phyloP scores from a whole-genome alignment of 1,140 invertebrate genomes.

The Anastrepha ludens region DNA sequence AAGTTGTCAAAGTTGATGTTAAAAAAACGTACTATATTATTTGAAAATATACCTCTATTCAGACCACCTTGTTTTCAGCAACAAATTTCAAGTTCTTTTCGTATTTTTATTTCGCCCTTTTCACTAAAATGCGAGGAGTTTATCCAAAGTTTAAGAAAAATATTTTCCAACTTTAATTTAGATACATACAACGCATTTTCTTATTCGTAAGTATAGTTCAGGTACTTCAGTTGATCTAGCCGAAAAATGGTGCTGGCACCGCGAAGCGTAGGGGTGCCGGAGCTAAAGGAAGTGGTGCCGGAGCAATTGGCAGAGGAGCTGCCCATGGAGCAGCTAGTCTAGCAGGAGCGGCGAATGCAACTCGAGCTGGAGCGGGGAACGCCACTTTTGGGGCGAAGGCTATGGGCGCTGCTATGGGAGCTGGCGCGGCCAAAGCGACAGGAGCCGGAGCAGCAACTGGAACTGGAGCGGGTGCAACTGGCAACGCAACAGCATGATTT shows the following conservation, averaged over 20 bases:
- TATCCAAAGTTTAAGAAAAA: neutral
- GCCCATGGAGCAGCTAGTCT: conserved; percentile 53
- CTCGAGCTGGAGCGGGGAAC: conserved; percentile 60
- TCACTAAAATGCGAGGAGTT: neutral
- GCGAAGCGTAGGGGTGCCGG: conserved; percentile 51
- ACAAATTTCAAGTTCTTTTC: neutral
- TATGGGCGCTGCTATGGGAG: conserved; percentile 55
- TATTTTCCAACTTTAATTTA: neutral
- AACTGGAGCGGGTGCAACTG: conserved; percentile 68
- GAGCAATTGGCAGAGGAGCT: conserved; percentile 48
- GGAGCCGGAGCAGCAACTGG: conserved; percentile 61
- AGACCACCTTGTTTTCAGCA: neutral
- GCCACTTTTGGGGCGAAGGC: conserved; percentile 60
- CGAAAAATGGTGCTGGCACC: neutral
- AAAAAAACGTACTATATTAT: too few relatives aligned
- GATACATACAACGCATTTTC: neutral
- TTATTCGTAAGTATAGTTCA: conserved; percentile 19
- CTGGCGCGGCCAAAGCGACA: conserved; percentile 59
- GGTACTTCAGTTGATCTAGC: neutral
- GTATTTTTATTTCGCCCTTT: neutral
- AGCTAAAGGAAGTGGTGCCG: conserved; percentile 53
- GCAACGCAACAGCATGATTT: conserved; percentile 78
- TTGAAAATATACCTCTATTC: too few relatives aligned
- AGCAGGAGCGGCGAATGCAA: conserved; percentile 59
- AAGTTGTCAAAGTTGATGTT: too few relatives aligned